Conservation (phyloP, 2,113 vertebrate genomes). For the Sphaerodactylus townsendi region DNA sequence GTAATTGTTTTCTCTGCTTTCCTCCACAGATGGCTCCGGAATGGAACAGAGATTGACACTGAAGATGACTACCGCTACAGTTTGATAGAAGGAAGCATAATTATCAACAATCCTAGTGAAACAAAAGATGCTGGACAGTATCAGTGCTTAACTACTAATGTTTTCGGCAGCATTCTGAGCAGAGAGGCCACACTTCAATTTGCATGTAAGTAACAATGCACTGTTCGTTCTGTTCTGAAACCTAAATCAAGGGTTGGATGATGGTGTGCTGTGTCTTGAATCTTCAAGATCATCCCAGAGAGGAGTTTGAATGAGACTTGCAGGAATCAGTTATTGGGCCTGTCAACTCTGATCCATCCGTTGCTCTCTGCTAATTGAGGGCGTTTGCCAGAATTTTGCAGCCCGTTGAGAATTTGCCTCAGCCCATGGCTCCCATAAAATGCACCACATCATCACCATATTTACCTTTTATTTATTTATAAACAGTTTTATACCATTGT, state of each 20-base stretch:
- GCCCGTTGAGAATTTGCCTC: background rate
- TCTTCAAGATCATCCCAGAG: background rate
- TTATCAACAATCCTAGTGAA: conserved; percentile 88
- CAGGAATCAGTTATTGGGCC: background rate
- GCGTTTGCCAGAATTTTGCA: background rate
- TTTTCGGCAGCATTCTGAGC: conserved; percentile 86
- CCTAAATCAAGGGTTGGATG: too few species aligned
- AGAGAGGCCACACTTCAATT: conserved; percentile 89
- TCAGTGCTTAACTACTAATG: conserved; percentile 88
- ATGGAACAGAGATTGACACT: conserved; percentile 85
- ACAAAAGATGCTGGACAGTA: conserved; percentile 86
- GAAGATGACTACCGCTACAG: conserved; percentile 87
- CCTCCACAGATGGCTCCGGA: conserved; percentile 86
- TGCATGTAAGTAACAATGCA: conserved; percentile 87
- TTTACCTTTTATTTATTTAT: too few species aligned
- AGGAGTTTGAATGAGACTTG: background rate
- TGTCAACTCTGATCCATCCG: background rate
- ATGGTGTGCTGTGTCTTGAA: background rate
- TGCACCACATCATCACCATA: background rate
- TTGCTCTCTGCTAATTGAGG: background rate
- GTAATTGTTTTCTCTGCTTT: conserved; percentile 17
- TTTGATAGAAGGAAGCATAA: conserved; percentile 86
- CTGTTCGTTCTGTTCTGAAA: background rate
- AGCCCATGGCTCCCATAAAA: too few species aligned
- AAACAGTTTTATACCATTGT: too few species aligned